These are phyloP conservation scores for Esox masquinongy DNA, from an alignment of 2,797 vertebrate species.

Conservation along the genomic window DNA sequence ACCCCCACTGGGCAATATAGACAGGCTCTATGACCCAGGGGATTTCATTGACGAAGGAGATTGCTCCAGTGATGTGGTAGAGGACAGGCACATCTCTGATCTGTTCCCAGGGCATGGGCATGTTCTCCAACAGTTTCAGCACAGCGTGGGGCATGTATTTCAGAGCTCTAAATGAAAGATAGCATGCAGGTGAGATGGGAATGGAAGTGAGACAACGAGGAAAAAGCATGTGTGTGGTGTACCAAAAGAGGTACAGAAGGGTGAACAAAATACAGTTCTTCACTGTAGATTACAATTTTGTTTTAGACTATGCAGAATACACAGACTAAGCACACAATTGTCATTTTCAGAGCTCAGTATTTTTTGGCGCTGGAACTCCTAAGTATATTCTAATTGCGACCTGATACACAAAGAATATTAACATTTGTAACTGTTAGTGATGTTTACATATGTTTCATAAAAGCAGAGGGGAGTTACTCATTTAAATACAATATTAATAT, in stretches of 20 bases:
- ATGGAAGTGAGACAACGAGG: not conserved
- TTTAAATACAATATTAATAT: too few relatives aligned
- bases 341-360: too few relatives aligned
- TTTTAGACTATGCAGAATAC: too few relatives aligned
- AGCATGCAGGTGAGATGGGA: not conserved
- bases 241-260: not conserved
- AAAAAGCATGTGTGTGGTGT: not conserved
- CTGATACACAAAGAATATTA: too few relatives aligned
- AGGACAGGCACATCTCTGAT: slow-evolving; percentile 96
- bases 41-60: slow-evolving; percentile 99
- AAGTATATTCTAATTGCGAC: too few relatives aligned
- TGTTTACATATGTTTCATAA: too few relatives aligned
- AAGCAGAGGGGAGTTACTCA: too few relatives aligned
- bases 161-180: slow-evolving; percentile 78
- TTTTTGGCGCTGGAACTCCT: too few relatives aligned
- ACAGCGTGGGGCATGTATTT: slow-evolving; percentile 99
- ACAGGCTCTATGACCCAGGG: slow-evolving; percentile 99
- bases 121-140: slow-evolving; percentile 97
- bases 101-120: slow-evolving; percentile 99
- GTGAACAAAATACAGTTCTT: not conserved
- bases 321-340: too few relatives aligned
- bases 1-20: slow-evolving; percentile 99
- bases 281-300: too few relatives aligned
- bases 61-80: slow-evolving; percentile 98
- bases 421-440: too few relatives aligned